A percentile compares a stretch with the other conserved stretches of the same genome.
phyloP scores from a whole-genome alignment of 2,888 invertebrate species.

The Macropis europaea region DNA sequence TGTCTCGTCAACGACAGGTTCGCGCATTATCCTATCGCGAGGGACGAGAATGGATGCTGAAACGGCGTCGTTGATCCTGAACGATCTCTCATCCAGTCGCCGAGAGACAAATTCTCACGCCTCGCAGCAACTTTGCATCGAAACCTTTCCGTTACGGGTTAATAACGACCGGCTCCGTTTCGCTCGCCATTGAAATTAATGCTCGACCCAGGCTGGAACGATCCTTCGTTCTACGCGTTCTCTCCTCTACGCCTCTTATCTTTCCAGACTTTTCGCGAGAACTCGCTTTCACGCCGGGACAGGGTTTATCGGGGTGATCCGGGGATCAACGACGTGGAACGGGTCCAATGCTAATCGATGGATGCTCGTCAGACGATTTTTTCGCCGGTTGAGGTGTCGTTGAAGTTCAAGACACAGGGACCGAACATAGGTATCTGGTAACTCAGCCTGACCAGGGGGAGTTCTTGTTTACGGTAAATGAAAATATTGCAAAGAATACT shows the following conservation, averaged over 20 bases:
- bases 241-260: conserved; percentile 18
- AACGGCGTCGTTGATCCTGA: conserved; percentile 52
- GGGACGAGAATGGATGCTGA: conserved; percentile 49
- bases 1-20: conserved; percentile 60
- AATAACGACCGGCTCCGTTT: conserved; percentile 48
- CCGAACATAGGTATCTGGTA: too few species aligned
- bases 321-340: too few species aligned
- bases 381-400: too few species aligned
- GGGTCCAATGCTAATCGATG: background rate
- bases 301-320: too few species aligned
- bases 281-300: conserved; percentile 46
- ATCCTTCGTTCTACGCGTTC: conserved; percentile 33
- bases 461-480: too few species aligned
- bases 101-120: conserved; percentile 68
- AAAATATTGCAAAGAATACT: too few species aligned
- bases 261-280: conserved; percentile 30
- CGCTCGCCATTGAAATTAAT: conserved; percentile 55
- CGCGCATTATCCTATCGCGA: conserved; percentile 40
- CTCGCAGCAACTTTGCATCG: conserved; percentile 30
- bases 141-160: conserved; percentile 34
- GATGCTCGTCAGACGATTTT: too few species aligned
- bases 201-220: conserved; percentile 41
- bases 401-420: too few species aligned
- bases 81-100: conserved; percentile 55
- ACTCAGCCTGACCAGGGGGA: too few species aligned